Percentiles rank a stretch among this genome's conserved stretches.
phyloP scores from a whole-genome alignment of 2,888 invertebrate species.

The Morinoia aosen region DNA sequence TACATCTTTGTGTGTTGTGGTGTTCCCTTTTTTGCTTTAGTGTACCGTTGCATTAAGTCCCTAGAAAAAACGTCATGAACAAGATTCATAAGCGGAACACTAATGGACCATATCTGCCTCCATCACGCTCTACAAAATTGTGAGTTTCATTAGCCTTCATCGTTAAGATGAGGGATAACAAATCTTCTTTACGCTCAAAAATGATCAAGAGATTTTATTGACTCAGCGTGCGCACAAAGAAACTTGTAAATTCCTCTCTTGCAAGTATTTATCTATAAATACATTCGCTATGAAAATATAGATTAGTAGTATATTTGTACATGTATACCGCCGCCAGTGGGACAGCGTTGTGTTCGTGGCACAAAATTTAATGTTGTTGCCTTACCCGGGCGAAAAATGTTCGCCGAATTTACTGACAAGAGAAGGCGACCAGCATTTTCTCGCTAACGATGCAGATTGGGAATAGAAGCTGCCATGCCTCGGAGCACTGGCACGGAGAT shows the following conservation, averaged over 20 bases:
- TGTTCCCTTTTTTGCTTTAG: background rate
- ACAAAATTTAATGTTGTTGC: no score
- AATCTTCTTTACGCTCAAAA: background rate
- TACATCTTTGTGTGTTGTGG: background rate
- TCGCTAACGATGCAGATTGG: no score
- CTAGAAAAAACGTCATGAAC: background rate
- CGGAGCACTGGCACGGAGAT: no score
- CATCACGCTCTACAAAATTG: background rate
- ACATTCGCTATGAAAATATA: no score
- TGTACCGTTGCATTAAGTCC: background rate
- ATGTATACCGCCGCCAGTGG: no score
- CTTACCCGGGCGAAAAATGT: no score
- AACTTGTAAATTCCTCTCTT: background rate
- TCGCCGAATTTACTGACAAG: no score
- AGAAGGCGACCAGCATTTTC: no score
- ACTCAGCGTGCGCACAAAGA: background rate
- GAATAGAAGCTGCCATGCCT: no score
- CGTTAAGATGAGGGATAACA: background rate
- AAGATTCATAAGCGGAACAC: background rate
- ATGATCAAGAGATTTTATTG: background rate
- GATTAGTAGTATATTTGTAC: no score
- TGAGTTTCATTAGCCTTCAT: background rate
- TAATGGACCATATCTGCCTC: background rate
- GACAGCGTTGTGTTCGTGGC: no score
- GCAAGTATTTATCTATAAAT: background rate